phyloP scores from a whole-genome alignment of 2,888 invertebrate species.

The Pyrrhosoma nymphula region DNA sequence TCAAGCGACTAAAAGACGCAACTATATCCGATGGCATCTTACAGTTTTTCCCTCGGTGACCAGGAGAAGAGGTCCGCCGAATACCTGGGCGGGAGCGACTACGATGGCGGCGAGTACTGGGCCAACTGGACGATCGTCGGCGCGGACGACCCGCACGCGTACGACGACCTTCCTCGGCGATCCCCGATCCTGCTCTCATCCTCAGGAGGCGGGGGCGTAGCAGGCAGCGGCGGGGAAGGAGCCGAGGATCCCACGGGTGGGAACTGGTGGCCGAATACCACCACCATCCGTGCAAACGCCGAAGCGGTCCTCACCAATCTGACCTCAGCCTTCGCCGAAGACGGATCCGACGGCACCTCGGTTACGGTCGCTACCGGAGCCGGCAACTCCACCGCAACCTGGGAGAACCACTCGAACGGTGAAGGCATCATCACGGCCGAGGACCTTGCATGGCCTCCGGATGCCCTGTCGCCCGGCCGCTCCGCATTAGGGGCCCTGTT shows the following conservation, averaged over 20 bases:
- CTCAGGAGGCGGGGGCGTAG: background rate
- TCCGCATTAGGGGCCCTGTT: constrained; percentile 89
- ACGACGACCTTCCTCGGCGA: constrained; percentile 20
- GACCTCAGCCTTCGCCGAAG: constrained; percentile 20
- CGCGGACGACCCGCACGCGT: constrained; percentile 30
- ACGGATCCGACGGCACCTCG: background rate
- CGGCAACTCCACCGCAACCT: background rate
- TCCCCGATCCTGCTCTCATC: background rate
- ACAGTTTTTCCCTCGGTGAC: constrained; percentile 33
- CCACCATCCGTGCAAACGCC: constrained; percentile 28
- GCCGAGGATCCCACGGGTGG: background rate
- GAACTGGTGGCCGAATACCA: constrained; percentile 5
- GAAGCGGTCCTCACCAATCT: constrained; percentile 25
- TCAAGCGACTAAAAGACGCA: background rate
- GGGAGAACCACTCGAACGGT: background rate
- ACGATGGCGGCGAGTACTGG: constrained; percentile 52
- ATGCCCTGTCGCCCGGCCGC: constrained; percentile 83
- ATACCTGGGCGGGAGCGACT: constrained; percentile 7
- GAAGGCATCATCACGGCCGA: background rate
- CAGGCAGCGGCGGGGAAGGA: too few species aligned
- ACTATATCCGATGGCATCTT: background rate
- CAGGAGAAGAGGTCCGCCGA: constrained; percentile 34
- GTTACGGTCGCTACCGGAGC: background rate
- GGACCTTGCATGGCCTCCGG: constrained; percentile 54
- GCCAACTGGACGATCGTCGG: constrained; percentile 55